A percentile compares a stretch with the other conserved stretches of the same genome.
These are phyloP conservation scores for Hypselothyrea guttata DNA, from an alignment of 2,888 invertebrate species.

Conservation along the genomic window DNA sequence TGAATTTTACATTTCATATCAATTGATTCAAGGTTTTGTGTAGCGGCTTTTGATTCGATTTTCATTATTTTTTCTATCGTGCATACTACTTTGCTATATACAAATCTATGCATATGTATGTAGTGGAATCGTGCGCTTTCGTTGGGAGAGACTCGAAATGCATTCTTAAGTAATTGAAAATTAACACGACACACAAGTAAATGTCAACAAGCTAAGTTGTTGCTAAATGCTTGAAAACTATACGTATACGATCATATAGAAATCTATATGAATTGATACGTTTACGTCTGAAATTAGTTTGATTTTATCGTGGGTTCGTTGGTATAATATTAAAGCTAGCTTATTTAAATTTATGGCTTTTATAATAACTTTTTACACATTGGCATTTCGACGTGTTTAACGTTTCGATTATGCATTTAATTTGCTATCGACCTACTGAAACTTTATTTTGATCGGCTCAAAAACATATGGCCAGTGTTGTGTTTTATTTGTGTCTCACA, in stretches of 20 bases:
- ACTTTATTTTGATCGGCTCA: too few species aligned
- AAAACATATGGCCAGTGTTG: too few species aligned
- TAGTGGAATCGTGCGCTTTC: constrained; percentile 67
- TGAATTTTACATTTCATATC: constrained; percentile 68
- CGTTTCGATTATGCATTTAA: too few species aligned
- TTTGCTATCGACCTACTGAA: too few species aligned
- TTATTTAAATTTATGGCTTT: too few species aligned
- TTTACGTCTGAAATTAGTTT: background rate
- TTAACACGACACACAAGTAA: constrained; percentile 48
- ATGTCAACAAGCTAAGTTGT: constrained; percentile 21
- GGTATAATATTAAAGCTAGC: too few species aligned
- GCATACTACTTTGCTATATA: constrained; percentile 21
- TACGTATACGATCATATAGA: background rate
- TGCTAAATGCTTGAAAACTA: constrained; percentile 9
- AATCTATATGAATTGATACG: background rate
- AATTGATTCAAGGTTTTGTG: constrained; percentile 75
- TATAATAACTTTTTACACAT: too few species aligned
- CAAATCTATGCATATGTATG: constrained; percentile 32
- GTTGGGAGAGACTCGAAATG: constrained; percentile 61
- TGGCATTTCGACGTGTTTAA: too few species aligned
- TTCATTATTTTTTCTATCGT: constrained; percentile 22
- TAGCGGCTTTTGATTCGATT: constrained; percentile 64
- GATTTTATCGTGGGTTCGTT: background rate
- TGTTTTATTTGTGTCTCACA: too few species aligned
- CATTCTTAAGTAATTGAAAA: constrained; percentile 71